Conservation (phyloP, 2,888 invertebrate genomes). For the Tenthredo scrophulariae region DNA sequence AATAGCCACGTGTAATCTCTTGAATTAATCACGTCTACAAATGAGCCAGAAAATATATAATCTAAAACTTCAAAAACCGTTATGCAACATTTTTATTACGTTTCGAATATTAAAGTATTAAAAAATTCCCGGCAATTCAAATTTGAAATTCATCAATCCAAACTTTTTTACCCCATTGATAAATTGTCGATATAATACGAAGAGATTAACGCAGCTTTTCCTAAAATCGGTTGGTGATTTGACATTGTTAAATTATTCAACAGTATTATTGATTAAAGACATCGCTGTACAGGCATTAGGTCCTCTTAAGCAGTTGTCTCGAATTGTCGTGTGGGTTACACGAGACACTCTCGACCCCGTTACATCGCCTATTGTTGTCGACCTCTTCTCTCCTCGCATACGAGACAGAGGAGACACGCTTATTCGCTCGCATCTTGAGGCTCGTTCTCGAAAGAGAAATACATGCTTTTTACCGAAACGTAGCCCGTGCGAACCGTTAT, state of each 20-base stretch:
- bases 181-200: background rate
- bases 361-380: slow-evolving; percentile 58
- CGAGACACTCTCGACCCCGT: slow-evolving; percentile 64
- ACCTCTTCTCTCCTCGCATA: slow-evolving; percentile 55
- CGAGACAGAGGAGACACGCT: slow-evolving; percentile 53
- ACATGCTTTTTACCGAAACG: slow-evolving; percentile 62
- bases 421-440: slow-evolving; percentile 43
- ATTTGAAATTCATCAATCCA: background rate
- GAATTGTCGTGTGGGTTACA: slow-evolving; percentile 53
- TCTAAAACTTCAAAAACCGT: too few relatives aligned
- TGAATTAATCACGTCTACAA: too few relatives aligned
- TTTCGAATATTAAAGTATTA: background rate
- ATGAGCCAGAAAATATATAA: too few relatives aligned
- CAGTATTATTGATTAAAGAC: background rate
- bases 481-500: slow-evolving; percentile 66
- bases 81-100: background rate
- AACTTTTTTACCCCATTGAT: background rate
- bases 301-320: background rate
- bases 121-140: too few relatives aligned
- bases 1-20: too few relatives aligned
- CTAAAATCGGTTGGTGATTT: background rate
- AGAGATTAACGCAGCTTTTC: background rate
- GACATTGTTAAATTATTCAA: background rate
- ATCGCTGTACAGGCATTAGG: background rate
- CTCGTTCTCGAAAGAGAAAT: slow-evolving; percentile 57